Evolutionary conservation across 2,888 invertebrate genomes (phyloP), one percentile per base, ranked within the genome.

Genomic region (Sphinx pinastri): DNA sequence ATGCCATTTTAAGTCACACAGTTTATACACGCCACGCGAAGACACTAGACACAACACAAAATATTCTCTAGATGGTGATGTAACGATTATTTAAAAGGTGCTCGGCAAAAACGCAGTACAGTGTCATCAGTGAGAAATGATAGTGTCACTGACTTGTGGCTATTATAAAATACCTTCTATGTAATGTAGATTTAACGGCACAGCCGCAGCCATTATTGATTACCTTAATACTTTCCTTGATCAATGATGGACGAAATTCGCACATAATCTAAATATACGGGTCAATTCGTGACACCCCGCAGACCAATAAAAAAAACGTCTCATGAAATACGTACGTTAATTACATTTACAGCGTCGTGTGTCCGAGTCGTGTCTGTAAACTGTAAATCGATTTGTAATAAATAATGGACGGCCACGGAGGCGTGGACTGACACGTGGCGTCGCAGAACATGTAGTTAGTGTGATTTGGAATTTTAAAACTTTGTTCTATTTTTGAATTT

Each of bases 61-160:
- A 49, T 11, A 49, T 6, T 19, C 16, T 19, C 3, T 14, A 47
- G 63, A 63, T 63, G 45, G 59, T 59, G 49, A 49, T 49, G 63
- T 60, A 60, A 60, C 47, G 63, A 63, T 63, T 49, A 63, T 60
- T 12, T 49, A 63, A 63, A 63, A 63, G 63, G 19, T 19, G 49
- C 16, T 7, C 0, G 49, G 47, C 63, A 63, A 63, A 47, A 63
- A 63, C 63, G 47, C 63, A 47, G 60, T 63, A 63, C 47, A 63
- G 47, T 49, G 60, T 47, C 47, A 63, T 63, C 47, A 47, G 60
- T 60, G 47, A 45, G 47, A 63, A 63, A 63, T 63, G 47, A 63
- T 25, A 63, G 63, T 63, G 63, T 63, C 19, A 63, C 16, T 63
- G 63, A 63, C 63, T 63, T 49, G 49, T 49, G 19, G 47, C 63